These are phyloP conservation scores for Ornithoptera alexandrae DNA, from an alignment of 2,888 invertebrate genomes.

Conservation along the genomic window DNA sequence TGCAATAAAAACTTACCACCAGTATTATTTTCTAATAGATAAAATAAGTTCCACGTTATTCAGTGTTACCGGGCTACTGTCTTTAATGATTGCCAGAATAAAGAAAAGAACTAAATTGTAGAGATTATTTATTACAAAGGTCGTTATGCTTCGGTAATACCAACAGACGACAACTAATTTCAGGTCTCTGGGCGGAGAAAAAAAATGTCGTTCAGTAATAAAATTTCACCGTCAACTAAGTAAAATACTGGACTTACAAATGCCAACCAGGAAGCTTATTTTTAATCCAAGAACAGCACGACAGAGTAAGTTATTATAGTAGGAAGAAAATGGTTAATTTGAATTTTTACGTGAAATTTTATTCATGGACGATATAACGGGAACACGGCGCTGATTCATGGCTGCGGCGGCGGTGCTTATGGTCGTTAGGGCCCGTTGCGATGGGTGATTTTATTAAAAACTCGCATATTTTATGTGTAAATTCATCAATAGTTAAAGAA, in stretches of 20 bases:
- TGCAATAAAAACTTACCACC: no score
- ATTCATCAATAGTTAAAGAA: conserved; percentile 1
- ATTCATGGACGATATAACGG: conserved; percentile 28
- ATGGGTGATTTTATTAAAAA: conserved; percentile 12
- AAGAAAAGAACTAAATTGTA: no score
- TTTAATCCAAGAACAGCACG: conserved; percentile 19
- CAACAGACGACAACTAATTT: neutral
- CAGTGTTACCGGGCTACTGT: no score
- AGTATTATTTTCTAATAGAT: no score
- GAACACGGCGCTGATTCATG: conserved; percentile 27
- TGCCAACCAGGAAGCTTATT: conserved; percentile 18
- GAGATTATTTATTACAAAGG: no score
- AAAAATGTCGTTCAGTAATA: neutral
- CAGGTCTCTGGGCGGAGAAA: neutral
- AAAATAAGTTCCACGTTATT: no score
- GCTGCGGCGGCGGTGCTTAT: conserved; percentile 19
- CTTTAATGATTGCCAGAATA: no score
- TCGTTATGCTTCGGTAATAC: neutral
- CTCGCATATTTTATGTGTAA: conserved; percentile 8
- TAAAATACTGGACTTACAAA: conserved; percentile 7
- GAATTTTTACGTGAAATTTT: conserved; percentile 28
- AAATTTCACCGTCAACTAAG: neutral
- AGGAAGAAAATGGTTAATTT: conserved; percentile 28
- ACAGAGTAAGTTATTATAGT: conserved; percentile 26
- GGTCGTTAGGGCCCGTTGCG: conserved; percentile 20